phyloP scores from a whole-genome alignment of 1,140 invertebrate genomes.

The Tetragonula clypearis region DNA sequence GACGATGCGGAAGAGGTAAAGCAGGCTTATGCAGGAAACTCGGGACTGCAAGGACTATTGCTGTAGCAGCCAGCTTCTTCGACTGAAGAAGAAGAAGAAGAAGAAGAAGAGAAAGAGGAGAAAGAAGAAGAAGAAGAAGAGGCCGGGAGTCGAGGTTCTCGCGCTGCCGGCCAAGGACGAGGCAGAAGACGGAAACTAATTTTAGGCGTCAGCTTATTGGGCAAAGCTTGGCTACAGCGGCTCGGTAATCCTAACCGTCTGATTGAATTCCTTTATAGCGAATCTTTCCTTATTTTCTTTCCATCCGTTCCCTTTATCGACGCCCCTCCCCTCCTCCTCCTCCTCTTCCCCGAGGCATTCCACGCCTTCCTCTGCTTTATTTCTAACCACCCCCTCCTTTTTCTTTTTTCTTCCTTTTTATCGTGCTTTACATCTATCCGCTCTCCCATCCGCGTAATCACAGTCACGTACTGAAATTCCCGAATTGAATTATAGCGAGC shows the following conservation, averaged over 20 bases:
- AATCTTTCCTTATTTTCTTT: slow-evolving; percentile 15
- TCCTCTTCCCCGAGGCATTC: background rate
- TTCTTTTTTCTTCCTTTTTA: background rate
- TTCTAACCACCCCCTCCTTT: background rate
- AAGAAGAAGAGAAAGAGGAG: background rate
- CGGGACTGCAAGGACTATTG: background rate
- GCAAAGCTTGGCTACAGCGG: slow-evolving; percentile 15
- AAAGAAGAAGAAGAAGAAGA: no score
- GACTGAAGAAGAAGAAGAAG: background rate
- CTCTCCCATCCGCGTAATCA: background rate
- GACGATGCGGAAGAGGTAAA: slow-evolving; percentile 31
- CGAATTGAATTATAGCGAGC: background rate
- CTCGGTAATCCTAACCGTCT: slow-evolving; percentile 29
- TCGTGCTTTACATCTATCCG: background rate
- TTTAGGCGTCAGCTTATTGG: slow-evolving; percentile 39
- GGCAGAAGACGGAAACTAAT: slow-evolving; percentile 17
- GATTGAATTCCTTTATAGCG: slow-evolving; percentile 40
- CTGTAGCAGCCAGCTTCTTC: background rate
- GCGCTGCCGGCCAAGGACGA: background rate
- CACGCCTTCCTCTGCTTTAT: background rate
- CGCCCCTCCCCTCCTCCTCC: background rate
- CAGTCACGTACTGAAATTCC: slow-evolving; percentile 23
- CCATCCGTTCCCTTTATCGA: background rate
- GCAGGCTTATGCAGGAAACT: background rate
- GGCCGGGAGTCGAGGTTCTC: background rate